Evolutionary conservation across 2,797 vertebrate genomes (phyloP).

Genomic region (Taeniopygia guttata): DNA sequence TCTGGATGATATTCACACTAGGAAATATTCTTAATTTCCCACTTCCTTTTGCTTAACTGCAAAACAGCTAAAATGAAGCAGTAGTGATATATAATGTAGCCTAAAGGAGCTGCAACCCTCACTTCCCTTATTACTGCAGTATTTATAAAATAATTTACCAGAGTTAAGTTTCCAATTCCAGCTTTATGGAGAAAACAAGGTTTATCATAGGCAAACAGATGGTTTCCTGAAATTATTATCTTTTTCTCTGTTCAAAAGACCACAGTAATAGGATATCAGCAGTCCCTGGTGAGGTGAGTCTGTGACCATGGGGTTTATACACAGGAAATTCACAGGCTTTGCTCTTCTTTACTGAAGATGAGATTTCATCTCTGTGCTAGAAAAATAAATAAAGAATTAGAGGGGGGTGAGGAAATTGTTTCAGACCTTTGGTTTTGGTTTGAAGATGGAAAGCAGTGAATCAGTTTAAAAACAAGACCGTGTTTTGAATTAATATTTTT

Average conservation of each 20-base stretch:
- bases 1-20: background rate
- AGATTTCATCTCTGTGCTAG: background rate
- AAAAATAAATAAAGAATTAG: background rate
- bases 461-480: background rate
- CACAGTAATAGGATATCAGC: background rate
- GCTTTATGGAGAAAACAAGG: background rate
- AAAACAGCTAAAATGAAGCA: background rate
- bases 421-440: background rate
- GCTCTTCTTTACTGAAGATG: background rate
- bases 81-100: background rate
- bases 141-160: conserved; percentile 10
- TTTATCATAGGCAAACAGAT: conserved; percentile 47
- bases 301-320: background rate
- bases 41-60: background rate
- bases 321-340: background rate
- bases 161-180: background rate
- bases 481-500: background rate
- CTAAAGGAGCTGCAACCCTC: background rate
- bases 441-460: background rate
- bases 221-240: conserved; percentile 21
- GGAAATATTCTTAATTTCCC: background rate
- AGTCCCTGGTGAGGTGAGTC: background rate
- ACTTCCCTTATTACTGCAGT: background rate
- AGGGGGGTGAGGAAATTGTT: background rate
- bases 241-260: conserved; percentile 2